Conservation (phyloP, 2,888 invertebrate species). For the Drosophila algonquin region DNA sequence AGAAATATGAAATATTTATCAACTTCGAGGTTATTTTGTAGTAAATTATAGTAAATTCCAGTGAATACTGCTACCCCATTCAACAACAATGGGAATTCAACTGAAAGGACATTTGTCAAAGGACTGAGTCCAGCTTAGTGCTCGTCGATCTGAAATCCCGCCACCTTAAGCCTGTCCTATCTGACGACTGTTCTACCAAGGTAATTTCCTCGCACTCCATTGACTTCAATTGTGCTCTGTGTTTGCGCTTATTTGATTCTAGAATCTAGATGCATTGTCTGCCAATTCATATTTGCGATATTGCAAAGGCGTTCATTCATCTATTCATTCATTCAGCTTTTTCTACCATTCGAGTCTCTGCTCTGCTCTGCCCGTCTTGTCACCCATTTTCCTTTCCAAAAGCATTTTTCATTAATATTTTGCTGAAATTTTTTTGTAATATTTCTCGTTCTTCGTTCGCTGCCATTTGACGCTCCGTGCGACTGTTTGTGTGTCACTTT, state of each 20-base stretch:
- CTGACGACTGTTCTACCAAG: neutral
- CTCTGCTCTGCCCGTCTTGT: neutral
- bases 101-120: neutral
- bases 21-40: neutral
- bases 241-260: constrained; percentile 12
- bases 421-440: constrained; percentile 27
- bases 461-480: constrained; percentile 28
- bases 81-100: neutral
- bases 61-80: neutral
- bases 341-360: neutral
- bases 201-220: constrained; percentile 1
- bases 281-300: constrained; percentile 24
- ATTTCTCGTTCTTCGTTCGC: constrained; percentile 8
- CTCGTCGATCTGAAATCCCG: no score
- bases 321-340: neutral
- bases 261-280: constrained; percentile 9
- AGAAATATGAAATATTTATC: constrained; percentile 1
- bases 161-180: constrained; percentile 2
- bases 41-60: no score
- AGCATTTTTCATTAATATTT: constrained; percentile 55
- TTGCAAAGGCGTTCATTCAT: constrained; percentile 1
- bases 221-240: constrained; percentile 5
- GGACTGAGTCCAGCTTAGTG: neutral
- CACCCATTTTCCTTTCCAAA: constrained; percentile 11
- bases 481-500: constrained; percentile 40